Evolutionary conservation across 2,113 vertebrate species (phyloP), one percentile per base, ranked within the genome.

Genomic region (Entomyzon cyanotis): DNA sequence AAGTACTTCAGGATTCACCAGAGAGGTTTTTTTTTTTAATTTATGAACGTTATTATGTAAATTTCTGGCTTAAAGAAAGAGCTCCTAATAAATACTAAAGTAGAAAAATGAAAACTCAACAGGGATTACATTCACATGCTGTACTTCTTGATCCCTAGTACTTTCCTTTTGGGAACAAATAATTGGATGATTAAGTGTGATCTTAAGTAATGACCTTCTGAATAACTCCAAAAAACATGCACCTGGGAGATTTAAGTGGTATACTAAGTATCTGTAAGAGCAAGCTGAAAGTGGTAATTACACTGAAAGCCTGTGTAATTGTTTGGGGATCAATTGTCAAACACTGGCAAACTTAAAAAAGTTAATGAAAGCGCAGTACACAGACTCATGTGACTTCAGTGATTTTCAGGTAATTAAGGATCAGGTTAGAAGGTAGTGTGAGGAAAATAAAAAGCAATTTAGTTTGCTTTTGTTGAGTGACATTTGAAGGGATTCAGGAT

Each of bases 301-400:
- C 47, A 52, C 23, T 63, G 71, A 93, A 95, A 95, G 78, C 82
- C 74, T 41, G 27, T 67, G 67, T 94, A 95, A 94, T 94, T 95
- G 84, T 96, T 96, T 94, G 67, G 89, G 94, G 87, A 97, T 94
- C 94, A 93, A 70, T 83, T 94, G 95, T 95, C 87, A 95, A 94
- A 91, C 52, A 67, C 67, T 52, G 42, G 37, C 35, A 93, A 94
- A 96, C 78, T 91, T 73, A 65, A 52, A 79, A 89, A 73, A 91
- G 47, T 73, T 94, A 93, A 94, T 91, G 87, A 90, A 93, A 74
- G 68, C 81, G 83, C 12, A 2, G 71, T 86, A 90, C 68, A 90
- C 56, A 85, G 93, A 23, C 46, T 80, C 90, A 49, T 46, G 47
- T 91, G 84, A 94, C 75, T 87, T 69, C 33, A 84, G 50, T 70